Percentiles rank a stretch among this genome's conserved stretches.
These are phyloP conservation scores for Rhyacichthys aspro DNA, from an alignment of 2,797 vertebrate genomes.

Conservation along the genomic window DNA sequence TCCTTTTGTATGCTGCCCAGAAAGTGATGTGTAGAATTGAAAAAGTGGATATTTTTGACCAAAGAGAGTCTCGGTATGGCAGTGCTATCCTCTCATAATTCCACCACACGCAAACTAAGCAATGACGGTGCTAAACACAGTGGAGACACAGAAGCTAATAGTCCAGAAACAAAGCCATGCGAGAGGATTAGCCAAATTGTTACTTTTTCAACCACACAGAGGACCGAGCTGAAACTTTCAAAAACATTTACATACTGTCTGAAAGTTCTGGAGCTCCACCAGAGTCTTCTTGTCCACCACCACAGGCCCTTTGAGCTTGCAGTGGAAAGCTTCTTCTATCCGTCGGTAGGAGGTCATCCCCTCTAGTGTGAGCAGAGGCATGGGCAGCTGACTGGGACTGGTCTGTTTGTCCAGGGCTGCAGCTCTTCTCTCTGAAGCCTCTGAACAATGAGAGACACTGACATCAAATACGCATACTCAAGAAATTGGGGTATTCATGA, in stretches of 20 bases:
- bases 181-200: slow-evolving; percentile 54
- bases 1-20: slow-evolving; percentile 80
- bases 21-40: slow-evolving; percentile 73
- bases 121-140: slow-evolving; percentile 55
- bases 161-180: slow-evolving; percentile 56
- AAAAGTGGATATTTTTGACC: slow-evolving; percentile 71
- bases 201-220: slow-evolving; percentile 35
- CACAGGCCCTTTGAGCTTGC: slow-evolving; percentile 88
- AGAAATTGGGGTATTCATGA: not conserved
- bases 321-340: slow-evolving; percentile 92
- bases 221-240: slow-evolving; percentile 39
- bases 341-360: slow-evolving; percentile 75
- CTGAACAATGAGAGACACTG: slow-evolving; percentile 67
- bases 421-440: slow-evolving; percentile 85
- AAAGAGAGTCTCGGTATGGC: slow-evolving; percentile 57
- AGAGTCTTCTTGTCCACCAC: slow-evolving; percentile 91
- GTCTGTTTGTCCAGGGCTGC: slow-evolving; percentile 67
- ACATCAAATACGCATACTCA: not conserved
- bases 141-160: slow-evolving; percentile 48
- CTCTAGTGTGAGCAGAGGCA: slow-evolving; percentile 82
- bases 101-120: slow-evolving; percentile 56
- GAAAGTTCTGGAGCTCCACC: slow-evolving; percentile 93
- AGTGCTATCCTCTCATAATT: slow-evolving; percentile 53
- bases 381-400: slow-evolving; percentile 79
- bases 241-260: slow-evolving; percentile 86